Percentiles rank a stretch among this genome's conserved stretches.
These are phyloP conservation scores for Tigriopus japonicus DNA, from an alignment of 1,140 invertebrate species.

Conservation along the genomic window DNA sequence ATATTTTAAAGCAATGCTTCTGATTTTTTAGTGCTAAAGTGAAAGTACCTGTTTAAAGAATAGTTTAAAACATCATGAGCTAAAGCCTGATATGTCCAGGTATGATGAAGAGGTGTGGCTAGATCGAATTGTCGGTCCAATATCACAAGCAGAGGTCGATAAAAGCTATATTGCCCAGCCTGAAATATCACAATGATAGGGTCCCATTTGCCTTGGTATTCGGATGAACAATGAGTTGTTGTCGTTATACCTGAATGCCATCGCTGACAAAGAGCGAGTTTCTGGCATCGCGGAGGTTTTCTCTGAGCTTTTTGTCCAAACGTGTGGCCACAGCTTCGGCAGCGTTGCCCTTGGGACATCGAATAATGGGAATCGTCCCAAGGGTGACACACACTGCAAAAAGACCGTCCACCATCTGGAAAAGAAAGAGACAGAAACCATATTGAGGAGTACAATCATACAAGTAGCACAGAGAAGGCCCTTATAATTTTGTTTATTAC, in stretches of 20 bases:
- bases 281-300: conserved; percentile 87
- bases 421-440: background rate
- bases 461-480: too few relatives aligned
- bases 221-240: too few relatives aligned
- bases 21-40: background rate
- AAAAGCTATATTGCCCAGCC: conserved; percentile 48
- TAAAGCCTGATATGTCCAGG: conserved; percentile 97
- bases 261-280: conserved; percentile 77
- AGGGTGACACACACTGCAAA: conserved; percentile 95
- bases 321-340: conserved; percentile 96
- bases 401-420: conserved; percentile 60
- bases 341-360: conserved; percentile 78
- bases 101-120: conserved; percentile 92
- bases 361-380: conserved; percentile 30
- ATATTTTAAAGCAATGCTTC: too few relatives aligned
- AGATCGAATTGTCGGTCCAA: conserved; percentile 90
- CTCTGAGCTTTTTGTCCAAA: conserved; percentile 86
- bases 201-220: too few relatives aligned
- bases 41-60: conserved; percentile 56
- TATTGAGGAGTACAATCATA: background rate
- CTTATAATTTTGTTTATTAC: too few relatives aligned
- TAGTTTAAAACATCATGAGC: conserved; percentile 86
- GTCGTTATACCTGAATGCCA: conserved; percentile 5
- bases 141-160: conserved; percentile 74
- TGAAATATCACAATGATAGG: too few relatives aligned